Base-by-base conservation (phyloP, 2,888 invertebrate species). In the Caenorhabditis panamensis region DNA sequence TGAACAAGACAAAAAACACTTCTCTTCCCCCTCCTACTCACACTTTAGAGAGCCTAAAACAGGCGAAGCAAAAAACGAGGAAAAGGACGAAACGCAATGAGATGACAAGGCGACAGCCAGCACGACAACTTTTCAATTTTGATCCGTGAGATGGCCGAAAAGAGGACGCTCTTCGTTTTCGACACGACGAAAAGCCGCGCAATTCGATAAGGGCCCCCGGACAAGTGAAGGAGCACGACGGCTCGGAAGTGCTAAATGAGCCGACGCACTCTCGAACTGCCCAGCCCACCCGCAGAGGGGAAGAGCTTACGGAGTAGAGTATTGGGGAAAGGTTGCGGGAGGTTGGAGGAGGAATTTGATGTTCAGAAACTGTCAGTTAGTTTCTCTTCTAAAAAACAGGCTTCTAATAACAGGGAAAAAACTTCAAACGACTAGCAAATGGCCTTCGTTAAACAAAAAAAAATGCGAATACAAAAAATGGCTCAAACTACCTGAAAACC, bases 181-280 rank as follows among this genome's bases (percentile, higher is more conserved):
- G 18, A 49, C 53, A 9, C 31, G 31, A 31, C 31, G 31, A 4
- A 4, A 9, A 31, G 26, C 63, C 22, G 36, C 47, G 37, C 75
- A 75, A 75, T 75, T 75, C 66, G 58, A 75, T 75, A 75, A 66
- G 64, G 66, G 58, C 36, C 26, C 37, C n/a, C n/a, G 9, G 8
- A 13, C 41, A 41, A 13, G 41, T 54, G 72, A 56, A 41, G 61
- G 56, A 37, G 58, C 22, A 36, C 22, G 44, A 53, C 61, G 59
- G 66, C 75, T 75, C 66, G 54, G 66, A 75, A 75, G 66, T 75
- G 61, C 66, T 66, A 61, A 75, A 75, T 66, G 61, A 75, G 73
- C 66, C 58, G 64, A 41, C 71, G 51, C 41, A 58, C 64, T 64
- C 47, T 47, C 58, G 47, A 56, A 71, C 9, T 18, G 28, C 4